Evolutionary conservation across 2,888 invertebrate genomes (phyloP), one percentile per base, ranked within the genome.

Genomic region (Ditula angustiorana): DNA sequence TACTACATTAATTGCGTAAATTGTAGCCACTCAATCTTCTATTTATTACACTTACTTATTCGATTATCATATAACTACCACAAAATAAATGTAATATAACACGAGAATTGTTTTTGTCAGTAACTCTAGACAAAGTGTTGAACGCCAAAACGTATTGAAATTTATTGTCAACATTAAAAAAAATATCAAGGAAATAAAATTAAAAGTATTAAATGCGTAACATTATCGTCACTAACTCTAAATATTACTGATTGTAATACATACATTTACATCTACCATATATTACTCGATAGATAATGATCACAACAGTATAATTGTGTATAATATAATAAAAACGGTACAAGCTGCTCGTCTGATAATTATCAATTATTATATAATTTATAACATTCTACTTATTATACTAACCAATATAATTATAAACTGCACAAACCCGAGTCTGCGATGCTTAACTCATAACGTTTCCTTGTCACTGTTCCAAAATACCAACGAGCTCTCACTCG

Each of bases 141-240:
- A 62, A 47, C 11, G 33, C 46, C 46, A 49, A 33, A 46, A 57
- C 61, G 35, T 50, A 57, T 61, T 37, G 23, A 56, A 53, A 41
- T 64, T 68, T 68, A 68, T 67, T 63, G 68, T 66, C 68, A 66
- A 66, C 59, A 37, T 56, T 41, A 37, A 69, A 69, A 70, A 74
- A 77, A 77, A 73, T 76, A 78, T 74, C 73, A 72, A 72, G 67
- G 77, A 79, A 78, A 75, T 80, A 85, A 83, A 78, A 74, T 77
- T 76, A 81, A 64, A 83, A 79, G 87, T 80, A 83, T 89, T 88
- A 89, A 90, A 90, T 90, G 89, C 90, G 87, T 80, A 85, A 85
- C 78, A 78, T 71, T 79, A 74, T 79, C 78, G 76, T 78, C 70
- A 77, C 82, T 88, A 85, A 80, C 69, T 72, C 81, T 85, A 85